Conservation (phyloP, 2,888 invertebrate genomes). For the Argynnis bischoffii region DNA sequence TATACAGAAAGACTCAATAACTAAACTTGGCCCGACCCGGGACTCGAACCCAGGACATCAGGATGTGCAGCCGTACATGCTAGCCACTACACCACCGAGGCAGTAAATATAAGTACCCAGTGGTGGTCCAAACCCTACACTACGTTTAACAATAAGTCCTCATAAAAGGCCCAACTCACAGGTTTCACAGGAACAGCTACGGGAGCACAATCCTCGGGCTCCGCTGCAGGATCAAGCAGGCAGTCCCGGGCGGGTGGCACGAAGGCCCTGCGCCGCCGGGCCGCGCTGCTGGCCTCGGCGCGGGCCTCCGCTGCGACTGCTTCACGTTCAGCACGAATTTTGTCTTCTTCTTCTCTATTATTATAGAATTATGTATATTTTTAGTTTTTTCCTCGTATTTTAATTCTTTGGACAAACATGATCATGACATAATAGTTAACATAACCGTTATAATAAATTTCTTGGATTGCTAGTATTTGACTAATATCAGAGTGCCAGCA, state of each 20-base stretch:
- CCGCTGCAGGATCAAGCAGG: conserved; percentile 74
- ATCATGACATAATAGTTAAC: no score
- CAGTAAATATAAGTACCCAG: no score
- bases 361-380: conserved; percentile 28
- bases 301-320: conserved; percentile 61
- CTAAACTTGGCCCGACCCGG: no score
- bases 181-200: conserved; percentile 26
- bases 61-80: no score
- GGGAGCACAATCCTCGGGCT: conserved; percentile 50
- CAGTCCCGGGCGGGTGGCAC: conserved; percentile 84
- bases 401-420: no score
- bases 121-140: no score
- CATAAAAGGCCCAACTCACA: conserved; percentile 21
- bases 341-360: conserved; percentile 54
- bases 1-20: no score
- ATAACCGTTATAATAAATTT: no score
- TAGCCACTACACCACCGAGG: no score
- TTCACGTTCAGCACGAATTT: conserved; percentile 58
- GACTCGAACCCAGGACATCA: no score
- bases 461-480: no score
- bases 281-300: conserved; percentile 51
- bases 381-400: neutral
- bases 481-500: no score
- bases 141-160: neutral
- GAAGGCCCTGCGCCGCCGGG: conserved; percentile 74